These are phyloP conservation scores for Chelon labrosus DNA, from an alignment of 2,797 vertebrate species.

Conservation along the genomic window DNA sequence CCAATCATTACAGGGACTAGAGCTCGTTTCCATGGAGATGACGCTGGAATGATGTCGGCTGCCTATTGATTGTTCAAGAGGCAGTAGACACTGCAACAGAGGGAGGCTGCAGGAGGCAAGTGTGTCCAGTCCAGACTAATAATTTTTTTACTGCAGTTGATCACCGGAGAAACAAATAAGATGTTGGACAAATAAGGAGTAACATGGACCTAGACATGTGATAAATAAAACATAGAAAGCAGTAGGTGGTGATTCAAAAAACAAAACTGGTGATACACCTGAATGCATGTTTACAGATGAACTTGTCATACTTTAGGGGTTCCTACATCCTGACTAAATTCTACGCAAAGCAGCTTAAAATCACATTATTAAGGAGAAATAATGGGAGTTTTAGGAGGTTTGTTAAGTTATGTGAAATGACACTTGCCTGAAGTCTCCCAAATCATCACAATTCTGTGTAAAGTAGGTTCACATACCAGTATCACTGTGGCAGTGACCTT, in stretches of 20 bases:
- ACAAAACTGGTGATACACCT: not conserved
- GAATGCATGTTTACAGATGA: slow-evolving; percentile 5
- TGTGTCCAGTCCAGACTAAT: slow-evolving; percentile 51
- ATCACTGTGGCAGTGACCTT: no score
- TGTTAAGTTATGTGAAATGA: no score
- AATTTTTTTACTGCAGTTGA: slow-evolving; percentile 55
- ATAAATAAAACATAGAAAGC: not conserved
- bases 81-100: slow-evolving; percentile 75
- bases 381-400: no score
- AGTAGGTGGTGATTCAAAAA: not conserved
- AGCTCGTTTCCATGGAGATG: slow-evolving; percentile 89
- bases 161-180: slow-evolving; percentile 15
- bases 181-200: slow-evolving; percentile 2
- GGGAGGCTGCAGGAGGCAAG: slow-evolving; percentile 71
- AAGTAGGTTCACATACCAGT: no score
- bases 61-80: slow-evolving; percentile 87
- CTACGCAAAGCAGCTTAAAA: no score
- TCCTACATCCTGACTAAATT: not conserved
- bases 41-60: slow-evolving; percentile 89
- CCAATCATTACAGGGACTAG: slow-evolving; percentile 80
- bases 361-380: no score
- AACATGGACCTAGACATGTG: not conserved
- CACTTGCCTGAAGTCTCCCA: no score
- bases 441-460: no score
- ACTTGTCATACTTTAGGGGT: not conserved